Evolutionary conservation across 2,888 invertebrate genomes (phyloP).

Genomic region (Neoaliturus tenellus): DNA sequence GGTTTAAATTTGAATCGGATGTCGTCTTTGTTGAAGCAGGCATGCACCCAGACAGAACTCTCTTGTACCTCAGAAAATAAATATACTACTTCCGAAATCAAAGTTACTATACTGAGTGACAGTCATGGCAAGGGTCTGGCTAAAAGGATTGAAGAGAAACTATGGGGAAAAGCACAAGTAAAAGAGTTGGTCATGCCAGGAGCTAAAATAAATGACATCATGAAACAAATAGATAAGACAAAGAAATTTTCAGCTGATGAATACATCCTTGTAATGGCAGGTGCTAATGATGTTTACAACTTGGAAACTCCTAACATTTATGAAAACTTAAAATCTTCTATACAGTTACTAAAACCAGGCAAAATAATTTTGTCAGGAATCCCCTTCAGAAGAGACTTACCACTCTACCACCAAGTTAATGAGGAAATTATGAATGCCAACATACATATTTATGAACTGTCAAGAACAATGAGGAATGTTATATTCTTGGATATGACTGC

Average conservation of each 20-base stretch:
- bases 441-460: neutral
- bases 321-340: neutral
- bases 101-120: neutral
- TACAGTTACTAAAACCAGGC: neutral
- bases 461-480: neutral
- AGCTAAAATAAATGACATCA: neutral
- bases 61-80: too few species aligned
- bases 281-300: too few species aligned
- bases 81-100: too few species aligned
- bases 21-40: too few species aligned
- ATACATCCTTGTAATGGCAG: too few species aligned
- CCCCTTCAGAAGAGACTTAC: neutral
- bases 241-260: slow-evolving; percentile 7
- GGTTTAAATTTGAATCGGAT: too few species aligned
- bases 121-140: slow-evolving; percentile 1
- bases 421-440: neutral
- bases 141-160: neutral
- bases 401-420: neutral
- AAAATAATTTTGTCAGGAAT: slow-evolving; percentile 4
- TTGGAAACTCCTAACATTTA: neutral
- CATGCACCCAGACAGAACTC: too few species aligned
- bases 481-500: neutral
- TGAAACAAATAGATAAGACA: neutral
- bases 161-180: neutral
- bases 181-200: neutral